Base-by-base conservation (phyloP, 2,113 vertebrate species). In the Heliornis fulica region DNA sequence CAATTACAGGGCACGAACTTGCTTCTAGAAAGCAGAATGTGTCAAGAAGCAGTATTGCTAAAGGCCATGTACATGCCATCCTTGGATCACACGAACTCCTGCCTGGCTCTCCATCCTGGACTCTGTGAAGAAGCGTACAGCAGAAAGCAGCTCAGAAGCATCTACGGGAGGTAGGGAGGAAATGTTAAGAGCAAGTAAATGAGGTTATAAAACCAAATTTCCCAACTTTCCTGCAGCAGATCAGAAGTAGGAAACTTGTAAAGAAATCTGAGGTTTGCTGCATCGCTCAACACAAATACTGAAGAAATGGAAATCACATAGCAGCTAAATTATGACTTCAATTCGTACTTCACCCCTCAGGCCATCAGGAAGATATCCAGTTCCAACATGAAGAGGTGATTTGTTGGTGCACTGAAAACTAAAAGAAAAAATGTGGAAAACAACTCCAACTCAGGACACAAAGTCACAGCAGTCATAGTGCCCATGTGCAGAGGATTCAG, bases 21-120 rank as follows among this genome's bases (percentile, higher is more conserved):
- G 22, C 83, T 90, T 93, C 90, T 94, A 82, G 96, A 90, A 96
- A 88, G 60, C 64, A 92, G 57, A 83, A 60, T 8, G 8, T 71
- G 38, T 68, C 65, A 86, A 83, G 88, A 89, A 43, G 28, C 15
- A 18, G 8, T 45, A 28, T 45, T 86, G 60, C 69, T 92, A 87
- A 90, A 94, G 53, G n/a, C 17, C 28, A 56, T 61, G 46, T 71
- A 57, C 51, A 19, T 1, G 1, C 18, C 11, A 11, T 29, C 45
- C 21, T 36, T 88, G 41, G 61, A 78, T 64, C 45, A 53, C 51
- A 26, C 1, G 8, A 72, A 38, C 46, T 74, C 29, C 21, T 28
- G 14, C 19, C 43, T 56, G 78, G 64, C 94, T 68, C 19, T 31
- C 43, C 34, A 90, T 51, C 11, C 59, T 63, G 36, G 36, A 29